phyloP scores from a whole-genome alignment of 2,888 invertebrate species.

The Macaria liturata region DNA sequence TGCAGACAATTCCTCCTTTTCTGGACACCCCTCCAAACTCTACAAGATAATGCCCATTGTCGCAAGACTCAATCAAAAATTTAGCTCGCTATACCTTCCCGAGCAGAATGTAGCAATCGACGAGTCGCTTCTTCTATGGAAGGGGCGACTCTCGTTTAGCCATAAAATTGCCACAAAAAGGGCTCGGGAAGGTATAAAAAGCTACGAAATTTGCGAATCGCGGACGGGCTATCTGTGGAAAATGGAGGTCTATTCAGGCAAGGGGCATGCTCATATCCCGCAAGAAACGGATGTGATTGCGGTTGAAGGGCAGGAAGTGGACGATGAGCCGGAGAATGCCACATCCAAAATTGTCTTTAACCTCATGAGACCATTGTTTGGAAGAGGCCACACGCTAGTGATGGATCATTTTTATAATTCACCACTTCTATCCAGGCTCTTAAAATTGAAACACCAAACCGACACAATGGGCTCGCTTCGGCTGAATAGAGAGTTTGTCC shows the following conservation, averaged over 20 bases:
- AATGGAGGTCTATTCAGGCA: slow-evolving; percentile 26
- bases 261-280: slow-evolving; percentile 27
- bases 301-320: slow-evolving; percentile 13
- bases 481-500: slow-evolving; percentile 36
- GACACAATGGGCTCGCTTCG: slow-evolving; percentile 37
- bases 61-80: too few species aligned
- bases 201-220: slow-evolving; percentile 36
- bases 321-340: slow-evolving; percentile 31
- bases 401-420: slow-evolving; percentile 42
- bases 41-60: too few species aligned
- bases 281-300: slow-evolving; percentile 9
- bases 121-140: slow-evolving; percentile 35
- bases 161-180: slow-evolving; percentile 32
- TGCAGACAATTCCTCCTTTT: too few species aligned
- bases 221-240: slow-evolving; percentile 14
- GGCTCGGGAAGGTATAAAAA: slow-evolving; percentile 35
- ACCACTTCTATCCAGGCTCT: slow-evolving; percentile 31
- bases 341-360: slow-evolving; percentile 33
- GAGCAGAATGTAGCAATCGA: slow-evolving; percentile 4
- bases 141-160: slow-evolving; percentile 20
- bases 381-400: slow-evolving; percentile 35
- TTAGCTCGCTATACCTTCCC: too few species aligned
- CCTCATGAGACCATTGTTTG: slow-evolving; percentile 30
- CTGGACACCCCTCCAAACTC: too few species aligned
- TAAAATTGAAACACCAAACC: slow-evolving; percentile 30